Conservation (phyloP, 2,888 invertebrate species). For the Crioceris asparagi region DNA sequence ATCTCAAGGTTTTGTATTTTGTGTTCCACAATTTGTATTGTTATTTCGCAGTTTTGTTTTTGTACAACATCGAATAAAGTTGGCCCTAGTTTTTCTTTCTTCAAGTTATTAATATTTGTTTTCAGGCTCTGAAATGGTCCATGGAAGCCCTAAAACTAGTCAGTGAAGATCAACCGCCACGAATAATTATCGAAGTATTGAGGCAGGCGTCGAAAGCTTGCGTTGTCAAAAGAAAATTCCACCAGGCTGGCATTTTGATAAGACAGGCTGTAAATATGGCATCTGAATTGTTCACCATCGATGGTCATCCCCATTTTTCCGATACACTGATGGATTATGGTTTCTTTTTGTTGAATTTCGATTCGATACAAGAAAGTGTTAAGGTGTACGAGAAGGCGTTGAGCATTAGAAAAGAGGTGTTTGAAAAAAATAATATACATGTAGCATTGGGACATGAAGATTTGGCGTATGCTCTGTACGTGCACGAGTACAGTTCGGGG, state of each 20-base stretch:
- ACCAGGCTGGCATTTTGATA: constrained; percentile 70
- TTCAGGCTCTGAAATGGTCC: too few species aligned
- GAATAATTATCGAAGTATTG: constrained; percentile 69
- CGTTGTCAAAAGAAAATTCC: constrained; percentile 78
- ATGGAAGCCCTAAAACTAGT: constrained; percentile 62
- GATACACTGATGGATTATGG: constrained; percentile 82
- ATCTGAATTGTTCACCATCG: constrained; percentile 46
- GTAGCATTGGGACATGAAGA: constrained; percentile 88
- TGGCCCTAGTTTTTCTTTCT: too few species aligned
- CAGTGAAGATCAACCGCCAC: constrained; percentile 48
- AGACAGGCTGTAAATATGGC: constrained; percentile 70
- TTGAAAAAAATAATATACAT: constrained; percentile 75
- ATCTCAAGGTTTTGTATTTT: too few species aligned
- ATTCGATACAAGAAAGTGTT: constrained; percentile 76
- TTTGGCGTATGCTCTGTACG: constrained; percentile 86
- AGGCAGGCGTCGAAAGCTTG: constrained; percentile 82
- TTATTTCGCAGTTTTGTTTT: too few species aligned
- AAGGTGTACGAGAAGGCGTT: constrained; percentile 70
- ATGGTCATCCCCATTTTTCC: constrained; percentile 70
- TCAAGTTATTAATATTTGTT: too few species aligned
- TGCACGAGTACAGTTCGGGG: constrained; percentile 83
- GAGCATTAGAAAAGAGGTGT: constrained; percentile 61
- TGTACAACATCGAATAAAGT: too few species aligned
- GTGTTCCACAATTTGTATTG: too few species aligned
- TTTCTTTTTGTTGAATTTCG: constrained; percentile 81